Base-by-base conservation (phyloP, 2,113 vertebrate genomes). In the Athene noctua region DNA sequence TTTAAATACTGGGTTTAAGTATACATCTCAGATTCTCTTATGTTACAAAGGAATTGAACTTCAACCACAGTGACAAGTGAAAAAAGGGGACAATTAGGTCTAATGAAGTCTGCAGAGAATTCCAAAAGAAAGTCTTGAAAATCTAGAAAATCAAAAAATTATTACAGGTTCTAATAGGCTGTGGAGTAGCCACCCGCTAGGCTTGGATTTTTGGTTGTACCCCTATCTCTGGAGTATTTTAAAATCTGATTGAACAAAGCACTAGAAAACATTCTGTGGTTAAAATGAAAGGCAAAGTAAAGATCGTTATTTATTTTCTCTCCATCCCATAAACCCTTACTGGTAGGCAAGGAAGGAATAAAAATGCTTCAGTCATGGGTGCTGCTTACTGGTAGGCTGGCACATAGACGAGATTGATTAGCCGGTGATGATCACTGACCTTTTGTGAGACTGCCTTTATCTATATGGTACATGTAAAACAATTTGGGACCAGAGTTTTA, bases 171-270 rank as follows among this genome's bases (percentile, higher is more conserved):
- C 72, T 84, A 80, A 68, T 20, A 88, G 42, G 25, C 36, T 88
- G 46, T 75, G 66, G 17, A 78, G 26, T 67, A 90, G 30, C 19
- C 44, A 68, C 42, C 15, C 3, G 0, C 9, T 16, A 66, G 47
- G 34, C 7, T 80, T 95, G 65, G 40, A 67, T 40, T 88, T 87
- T 79, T 84, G 68, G 8, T 55, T 70, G 36, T n/a, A 92, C 30
- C 5, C 29, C 14, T 82, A 5, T 80, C 57, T 92, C 34, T 52
- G 32, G 30, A 13, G 10, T 70, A 62, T 79, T 93, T 89, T 72
- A 89, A 95, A 86, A 87, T 51, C 26, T 77, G 54, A 67, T 80
- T 92, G 89, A 94, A 90, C 66, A 96, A 93, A 97, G 54, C 51
- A 71, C 12, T 74, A 78, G 30, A 93, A 92, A 57, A 61, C 9